Conservation (phyloP, 2,888 invertebrate genomes). For the Apeira syringaria region DNA sequence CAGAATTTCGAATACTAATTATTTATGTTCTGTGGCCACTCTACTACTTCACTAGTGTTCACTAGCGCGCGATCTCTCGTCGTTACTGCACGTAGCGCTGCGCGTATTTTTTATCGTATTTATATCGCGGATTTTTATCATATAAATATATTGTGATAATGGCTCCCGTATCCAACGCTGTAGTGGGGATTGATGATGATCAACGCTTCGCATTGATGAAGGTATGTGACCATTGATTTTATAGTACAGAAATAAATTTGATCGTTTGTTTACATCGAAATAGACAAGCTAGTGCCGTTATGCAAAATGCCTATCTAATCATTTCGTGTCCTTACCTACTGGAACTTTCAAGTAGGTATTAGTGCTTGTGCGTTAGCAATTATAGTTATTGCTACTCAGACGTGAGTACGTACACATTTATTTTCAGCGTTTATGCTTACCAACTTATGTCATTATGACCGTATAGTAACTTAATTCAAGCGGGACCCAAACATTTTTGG, state of each 20-base stretch:
- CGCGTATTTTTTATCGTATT: not conserved
- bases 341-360: not conserved
- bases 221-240: conserved; percentile 67
- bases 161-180: conserved; percentile 69
- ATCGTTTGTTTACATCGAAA: conserved; percentile 22
- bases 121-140: no score
- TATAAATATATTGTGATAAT: conserved; percentile 49
- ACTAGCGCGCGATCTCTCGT: conserved; percentile 36
- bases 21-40: no score
- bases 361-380: not conserved
- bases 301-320: conserved; percentile 31
- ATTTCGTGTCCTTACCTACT: not conserved
- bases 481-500: no score
- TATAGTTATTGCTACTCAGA: no score
- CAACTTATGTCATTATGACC: no score
- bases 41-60: no score
- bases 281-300: conserved; percentile 4
- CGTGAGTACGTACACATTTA: no score
- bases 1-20: no score
- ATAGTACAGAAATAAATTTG: not conserved
- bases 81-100: conserved; percentile 21
- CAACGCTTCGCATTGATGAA: conserved; percentile 91
- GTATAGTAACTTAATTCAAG: no score
- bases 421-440: no score
- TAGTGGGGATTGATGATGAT: conserved; percentile 87